Evolutionary conservation across 2,888 invertebrate genomes (phyloP), one percentile per base, ranked within the genome.

Genomic region (Apocheima hispidaria): DNA sequence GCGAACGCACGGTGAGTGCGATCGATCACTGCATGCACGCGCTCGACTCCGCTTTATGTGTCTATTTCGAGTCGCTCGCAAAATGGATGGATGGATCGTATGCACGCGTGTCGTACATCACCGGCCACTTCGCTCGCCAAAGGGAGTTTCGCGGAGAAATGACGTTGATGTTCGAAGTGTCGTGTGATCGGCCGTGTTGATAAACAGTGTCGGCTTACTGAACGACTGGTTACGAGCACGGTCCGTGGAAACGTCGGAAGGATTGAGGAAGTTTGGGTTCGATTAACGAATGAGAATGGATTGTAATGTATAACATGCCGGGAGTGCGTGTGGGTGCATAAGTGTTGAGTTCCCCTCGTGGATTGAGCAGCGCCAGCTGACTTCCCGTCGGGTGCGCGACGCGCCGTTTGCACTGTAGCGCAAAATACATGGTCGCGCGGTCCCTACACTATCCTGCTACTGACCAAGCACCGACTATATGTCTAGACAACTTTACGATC

Each of bases 1-100:
- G 69, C 85, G 80, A 88, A 72, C 90, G 92, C 92, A 90, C 91
- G 92, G 92, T 92, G 90, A 92, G 92, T 90, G 91, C 90, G 89
- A 84, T 87, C 87, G 84, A 85, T 87, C 83, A 82, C 79, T 87
- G 87, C 83, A 88, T 88, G 84, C 86, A 86, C 86, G 86, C 86
- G 84, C 84, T 79, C 80, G 75, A 81, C 85, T 83, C 75, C 79
- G 78, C 77, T 82, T 79, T 79, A 71, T 71, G 83, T 82, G 79
- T 88, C 90, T 91, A 91, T 92, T 90, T 91, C 79, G 87, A 90
- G 89, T 83, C 74, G 88, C 88, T 87, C 85, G 84, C 87, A 78
- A 87, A 87, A 79, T 81, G 70, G 75, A 83, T 80, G 78, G 78
- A 83, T 80, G 78, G 79, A 81, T 78, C 73, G 75, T 74, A 77